A percentile compares a stretch with the other conserved stretches of the same genome.
Conservation (phyloP, 1,140 invertebrate species). For the Hetaerina americana region DNA sequence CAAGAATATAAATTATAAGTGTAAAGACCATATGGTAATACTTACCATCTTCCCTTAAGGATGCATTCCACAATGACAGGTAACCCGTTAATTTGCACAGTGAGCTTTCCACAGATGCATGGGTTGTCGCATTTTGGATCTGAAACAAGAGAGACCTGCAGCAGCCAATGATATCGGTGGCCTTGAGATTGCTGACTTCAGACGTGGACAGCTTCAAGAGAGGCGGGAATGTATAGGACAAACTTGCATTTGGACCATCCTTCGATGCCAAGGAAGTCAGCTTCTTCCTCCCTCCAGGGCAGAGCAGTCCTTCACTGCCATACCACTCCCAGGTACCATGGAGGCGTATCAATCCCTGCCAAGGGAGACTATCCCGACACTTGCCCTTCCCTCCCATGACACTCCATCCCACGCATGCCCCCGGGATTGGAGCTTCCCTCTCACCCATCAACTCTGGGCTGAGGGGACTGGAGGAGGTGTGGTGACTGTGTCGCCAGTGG, state of each 20-base stretch:
- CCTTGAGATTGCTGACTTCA: slow-evolving; percentile 33
- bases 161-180: slow-evolving; percentile 32
- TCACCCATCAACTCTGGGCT: neutral
- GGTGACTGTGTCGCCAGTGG: slow-evolving; percentile 33
- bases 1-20: slow-evolving; percentile 16
- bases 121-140: slow-evolving; percentile 47
- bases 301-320: slow-evolving; percentile 23
- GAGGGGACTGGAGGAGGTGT: slow-evolving; percentile 16
- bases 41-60: slow-evolving; percentile 13
- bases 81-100: slow-evolving; percentile 40
- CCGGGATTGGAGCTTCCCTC: neutral
- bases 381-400: neutral
- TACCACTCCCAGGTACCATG: slow-evolving; percentile 38
- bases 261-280: slow-evolving; percentile 23
- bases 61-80: slow-evolving; percentile 11
- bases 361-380: neutral
- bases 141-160: slow-evolving; percentile 34
- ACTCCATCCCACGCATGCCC: neutral
- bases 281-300: slow-evolving; percentile 18
- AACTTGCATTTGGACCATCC: slow-evolving; percentile 15
- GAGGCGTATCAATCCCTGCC: slow-evolving; percentile 28
- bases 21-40: slow-evolving; percentile 13
- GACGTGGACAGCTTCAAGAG: slow-evolving; percentile 28
- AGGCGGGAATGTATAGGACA: slow-evolving; percentile 19
- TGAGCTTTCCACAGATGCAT: slow-evolving; percentile 35